Evolutionary conservation across 2,888 invertebrate genomes (phyloP).

Genomic region (Teleiodes luculella): DNA sequence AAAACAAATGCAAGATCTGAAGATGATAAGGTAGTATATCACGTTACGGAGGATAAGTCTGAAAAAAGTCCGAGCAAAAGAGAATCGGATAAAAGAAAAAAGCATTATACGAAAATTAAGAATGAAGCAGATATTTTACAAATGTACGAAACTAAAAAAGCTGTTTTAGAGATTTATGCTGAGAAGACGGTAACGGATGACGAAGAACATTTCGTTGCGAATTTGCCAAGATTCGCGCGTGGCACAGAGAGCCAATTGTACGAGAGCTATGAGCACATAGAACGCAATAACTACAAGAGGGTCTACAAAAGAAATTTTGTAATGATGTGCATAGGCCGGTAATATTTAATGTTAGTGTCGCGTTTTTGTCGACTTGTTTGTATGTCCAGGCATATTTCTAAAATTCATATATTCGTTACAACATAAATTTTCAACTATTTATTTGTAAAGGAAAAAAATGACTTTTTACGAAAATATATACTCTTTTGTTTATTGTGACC

Average conservation of each 20-base stretch:
- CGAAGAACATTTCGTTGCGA: constrained; percentile 48
- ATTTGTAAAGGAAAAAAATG: no score
- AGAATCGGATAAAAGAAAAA: neutral
- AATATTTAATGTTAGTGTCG: neutral
- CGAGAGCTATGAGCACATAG: constrained; percentile 27
- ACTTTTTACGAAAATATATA: no score
- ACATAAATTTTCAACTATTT: no score
- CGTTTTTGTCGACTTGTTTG: no score
- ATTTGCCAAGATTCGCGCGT: constrained; percentile 55
- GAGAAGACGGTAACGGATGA: constrained; percentile 38
- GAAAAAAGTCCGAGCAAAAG: neutral
- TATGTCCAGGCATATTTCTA: no score
- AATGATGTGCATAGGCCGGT: neutral
- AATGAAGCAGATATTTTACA: constrained; percentile 49
- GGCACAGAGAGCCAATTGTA: constrained; percentile 39
- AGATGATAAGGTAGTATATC: constrained; percentile 35
- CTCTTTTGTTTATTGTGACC: no score
- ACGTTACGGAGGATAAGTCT: constrained; percentile 17
- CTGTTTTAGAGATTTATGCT: constrained; percentile 61
- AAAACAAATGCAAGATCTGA: constrained; percentile 29
- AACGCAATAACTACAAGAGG: neutral
- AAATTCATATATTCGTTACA: no score
- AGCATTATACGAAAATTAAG: constrained; percentile 7
- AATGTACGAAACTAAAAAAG: constrained; percentile 59
- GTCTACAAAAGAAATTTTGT: neutral